These are phyloP conservation scores for Fissipunctia ypsillon DNA, from an alignment of 2,888 invertebrate species.

Conservation along the genomic window DNA sequence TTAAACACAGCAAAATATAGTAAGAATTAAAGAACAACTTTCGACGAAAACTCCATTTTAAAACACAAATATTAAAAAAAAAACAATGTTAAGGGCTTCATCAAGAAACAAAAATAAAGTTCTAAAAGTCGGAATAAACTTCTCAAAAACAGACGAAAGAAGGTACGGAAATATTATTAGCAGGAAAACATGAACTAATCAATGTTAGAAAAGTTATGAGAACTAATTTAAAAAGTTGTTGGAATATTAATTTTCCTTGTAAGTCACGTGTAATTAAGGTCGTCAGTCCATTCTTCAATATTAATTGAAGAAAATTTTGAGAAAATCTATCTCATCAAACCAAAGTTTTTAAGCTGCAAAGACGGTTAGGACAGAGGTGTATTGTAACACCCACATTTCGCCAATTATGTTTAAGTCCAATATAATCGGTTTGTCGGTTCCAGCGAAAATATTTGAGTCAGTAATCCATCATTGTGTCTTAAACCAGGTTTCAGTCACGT, in stretches of 20 bases:
- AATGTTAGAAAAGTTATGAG: slow-evolving; percentile 56
- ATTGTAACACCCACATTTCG: neutral
- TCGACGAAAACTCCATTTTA: neutral
- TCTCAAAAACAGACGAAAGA: slow-evolving; percentile 40
- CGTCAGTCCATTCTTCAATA: slow-evolving; percentile 27
- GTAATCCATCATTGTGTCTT: no score
- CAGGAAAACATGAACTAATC: slow-evolving; percentile 57
- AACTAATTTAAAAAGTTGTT: slow-evolving; percentile 62
- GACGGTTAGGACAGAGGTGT: no score
- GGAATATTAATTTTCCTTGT: slow-evolving; percentile 59
- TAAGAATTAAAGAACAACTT: neutral
- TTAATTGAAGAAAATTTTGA: slow-evolving; percentile 5
- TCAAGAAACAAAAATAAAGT: slow-evolving; percentile 43
- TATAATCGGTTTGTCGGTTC: no score
- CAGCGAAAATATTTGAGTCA: no score
- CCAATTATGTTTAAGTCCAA: neutral
- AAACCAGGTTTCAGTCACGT: no score
- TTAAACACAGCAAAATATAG: neutral
- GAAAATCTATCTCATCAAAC: neutral
- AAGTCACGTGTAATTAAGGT: slow-evolving; percentile 40
- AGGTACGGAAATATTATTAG: slow-evolving; percentile 47
- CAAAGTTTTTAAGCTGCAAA: neutral
- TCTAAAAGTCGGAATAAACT: slow-evolving; percentile 33
- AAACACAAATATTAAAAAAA: neutral
- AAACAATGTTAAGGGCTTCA: slow-evolving; percentile 10